Conservation (phyloP, 2,797 vertebrate genomes). For the Hylomyscus alleni region DNA sequence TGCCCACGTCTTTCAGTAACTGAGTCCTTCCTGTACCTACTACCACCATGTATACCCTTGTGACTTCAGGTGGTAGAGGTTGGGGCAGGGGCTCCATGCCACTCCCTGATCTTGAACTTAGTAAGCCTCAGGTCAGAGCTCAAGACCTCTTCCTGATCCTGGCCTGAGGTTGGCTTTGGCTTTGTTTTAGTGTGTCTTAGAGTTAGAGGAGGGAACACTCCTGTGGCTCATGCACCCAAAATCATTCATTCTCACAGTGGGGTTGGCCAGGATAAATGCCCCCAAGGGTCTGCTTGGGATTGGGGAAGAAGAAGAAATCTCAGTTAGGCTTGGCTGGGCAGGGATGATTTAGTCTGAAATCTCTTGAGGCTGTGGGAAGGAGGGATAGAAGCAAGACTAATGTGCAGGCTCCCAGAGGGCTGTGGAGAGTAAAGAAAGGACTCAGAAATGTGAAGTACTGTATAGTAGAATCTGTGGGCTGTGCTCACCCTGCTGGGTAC, state of each 20-base stretch:
- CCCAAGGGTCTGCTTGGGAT: background rate
- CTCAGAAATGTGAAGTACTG: background rate
- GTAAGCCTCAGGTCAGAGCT: background rate
- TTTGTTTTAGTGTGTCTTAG: background rate
- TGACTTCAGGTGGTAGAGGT: background rate
- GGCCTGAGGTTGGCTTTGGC: background rate
- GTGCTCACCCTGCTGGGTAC: background rate
- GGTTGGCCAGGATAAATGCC: background rate
- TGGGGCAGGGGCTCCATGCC: background rate
- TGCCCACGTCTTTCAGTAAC: background rate
- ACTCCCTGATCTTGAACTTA: background rate
- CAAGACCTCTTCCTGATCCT: background rate
- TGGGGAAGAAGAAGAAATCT: background rate
- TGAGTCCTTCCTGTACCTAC: background rate
- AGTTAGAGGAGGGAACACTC: background rate
- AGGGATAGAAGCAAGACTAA: too few species aligned
- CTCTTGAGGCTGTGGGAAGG: background rate
- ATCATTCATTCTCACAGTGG: background rate
- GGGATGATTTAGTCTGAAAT: background rate
- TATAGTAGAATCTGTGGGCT: background rate
- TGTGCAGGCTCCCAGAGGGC: background rate
- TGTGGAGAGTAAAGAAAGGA: background rate
- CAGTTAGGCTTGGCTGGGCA: background rate
- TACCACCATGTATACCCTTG: background rate
- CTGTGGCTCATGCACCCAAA: background rate